These are phyloP conservation scores for Drosophila obscura DNA, from an alignment of 1,140 invertebrate genomes.

Conservation along the genomic window DNA sequence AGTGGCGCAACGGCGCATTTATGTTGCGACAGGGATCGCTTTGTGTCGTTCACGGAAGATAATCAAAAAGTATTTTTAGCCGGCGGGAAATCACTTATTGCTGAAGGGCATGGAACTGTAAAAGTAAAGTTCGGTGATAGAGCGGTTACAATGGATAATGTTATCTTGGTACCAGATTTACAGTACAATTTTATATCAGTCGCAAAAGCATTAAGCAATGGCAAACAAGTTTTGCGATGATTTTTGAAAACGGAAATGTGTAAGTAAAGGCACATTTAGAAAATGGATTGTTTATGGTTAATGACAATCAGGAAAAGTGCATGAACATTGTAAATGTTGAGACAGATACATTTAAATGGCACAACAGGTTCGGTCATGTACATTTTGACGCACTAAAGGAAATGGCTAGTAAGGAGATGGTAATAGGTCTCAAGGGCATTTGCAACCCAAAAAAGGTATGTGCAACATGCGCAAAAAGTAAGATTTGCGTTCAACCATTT, in stretches of 20 bases:
- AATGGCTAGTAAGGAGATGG: not conserved
- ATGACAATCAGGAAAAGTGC: not conserved
- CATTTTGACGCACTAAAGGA: not conserved
- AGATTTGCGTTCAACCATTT: not conserved
- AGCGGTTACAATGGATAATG: no score
- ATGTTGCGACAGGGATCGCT: not conserved
- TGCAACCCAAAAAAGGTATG: no score
- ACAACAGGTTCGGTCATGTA: not conserved
- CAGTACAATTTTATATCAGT: not conserved
- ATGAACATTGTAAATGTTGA: not conserved
- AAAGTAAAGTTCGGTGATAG: no score
- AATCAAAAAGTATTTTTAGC: not conserved
- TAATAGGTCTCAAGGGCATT: not conserved
- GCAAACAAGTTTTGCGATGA: no score
- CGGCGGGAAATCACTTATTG: no score
- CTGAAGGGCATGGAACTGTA: no score
- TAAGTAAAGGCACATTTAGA: not conserved
- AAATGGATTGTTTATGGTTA: not conserved
- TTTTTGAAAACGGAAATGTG: not conserved
- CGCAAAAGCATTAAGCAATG: not conserved
- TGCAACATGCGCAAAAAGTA: not conserved
- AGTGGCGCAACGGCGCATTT: not conserved
- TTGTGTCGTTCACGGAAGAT: not conserved
- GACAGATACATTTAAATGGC: not conserved
- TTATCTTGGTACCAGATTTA: not conserved